Percentiles rank a stretch among this genome's conserved stretches.
Evolutionary conservation across 92 coral and sea anemone genomes (phyloP).

Genomic region (Actinostola sp.): DNA sequence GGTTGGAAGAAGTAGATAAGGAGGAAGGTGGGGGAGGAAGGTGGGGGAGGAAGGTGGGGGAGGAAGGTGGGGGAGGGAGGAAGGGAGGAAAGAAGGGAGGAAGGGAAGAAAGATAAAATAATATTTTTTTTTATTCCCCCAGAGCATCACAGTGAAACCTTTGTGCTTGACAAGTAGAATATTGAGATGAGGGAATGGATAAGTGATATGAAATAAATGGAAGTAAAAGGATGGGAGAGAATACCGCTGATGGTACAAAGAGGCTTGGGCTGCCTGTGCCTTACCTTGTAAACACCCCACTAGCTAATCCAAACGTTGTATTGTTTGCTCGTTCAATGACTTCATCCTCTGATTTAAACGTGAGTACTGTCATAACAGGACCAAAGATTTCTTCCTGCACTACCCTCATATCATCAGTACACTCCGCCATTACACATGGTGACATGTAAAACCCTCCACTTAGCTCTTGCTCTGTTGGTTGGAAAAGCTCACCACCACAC

Average conservation of each 20-base stretch:
- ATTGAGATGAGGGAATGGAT: not conserved
- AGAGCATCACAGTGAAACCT: no score
- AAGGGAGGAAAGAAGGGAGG: no score
- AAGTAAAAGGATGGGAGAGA: not conserved
- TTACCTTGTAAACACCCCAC: constrained; percentile 94
- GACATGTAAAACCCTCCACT: constrained; percentile 90
- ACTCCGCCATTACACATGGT: constrained; percentile 94
- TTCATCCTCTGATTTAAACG: constrained; percentile 84
- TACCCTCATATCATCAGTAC: constrained; percentile 90
- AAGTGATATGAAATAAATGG: constrained; percentile 3
- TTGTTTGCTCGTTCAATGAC: constrained; percentile 86
- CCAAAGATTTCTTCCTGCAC: constrained; percentile 98
- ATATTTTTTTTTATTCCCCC: no score
- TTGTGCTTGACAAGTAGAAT: no score
- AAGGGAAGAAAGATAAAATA: no score
- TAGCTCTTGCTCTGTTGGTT: constrained; percentile 65
- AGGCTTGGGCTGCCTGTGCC: not conserved
- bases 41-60: no score
- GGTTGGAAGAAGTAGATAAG: no score
- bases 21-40: no score
- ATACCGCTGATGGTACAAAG: not conserved
- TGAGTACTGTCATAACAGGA: constrained; percentile 92
- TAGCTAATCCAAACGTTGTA: constrained; percentile 88
- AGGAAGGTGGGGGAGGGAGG: no score
- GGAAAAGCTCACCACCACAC: constrained; percentile 92